phyloP scores from a whole-genome alignment of 2,888 invertebrate species.

The Heliconius cydno region DNA sequence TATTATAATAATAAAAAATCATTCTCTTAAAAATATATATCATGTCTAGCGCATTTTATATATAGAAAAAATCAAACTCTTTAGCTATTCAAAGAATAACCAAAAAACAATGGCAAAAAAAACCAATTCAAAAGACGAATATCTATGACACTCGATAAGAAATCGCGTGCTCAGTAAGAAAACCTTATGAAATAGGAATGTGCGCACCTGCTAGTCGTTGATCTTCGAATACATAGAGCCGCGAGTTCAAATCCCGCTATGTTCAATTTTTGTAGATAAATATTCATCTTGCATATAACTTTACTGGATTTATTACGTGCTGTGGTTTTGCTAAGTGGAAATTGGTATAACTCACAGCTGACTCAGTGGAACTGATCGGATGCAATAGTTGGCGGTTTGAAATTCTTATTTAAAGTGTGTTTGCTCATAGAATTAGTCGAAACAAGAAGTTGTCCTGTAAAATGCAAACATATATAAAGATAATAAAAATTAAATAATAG shows the following conservation, averaged over 20 bases:
- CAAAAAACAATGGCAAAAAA: not conserved
- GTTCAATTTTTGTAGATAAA: too few relatives aligned
- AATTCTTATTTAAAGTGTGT: too few relatives aligned
- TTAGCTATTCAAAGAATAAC: not conserved
- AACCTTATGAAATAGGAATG: conserved; percentile 57
- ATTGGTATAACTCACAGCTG: not conserved
- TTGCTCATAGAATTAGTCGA: too few relatives aligned
- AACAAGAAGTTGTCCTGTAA: too few relatives aligned
- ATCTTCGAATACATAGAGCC: conserved; percentile 36
- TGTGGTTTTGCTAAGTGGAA: not conserved
- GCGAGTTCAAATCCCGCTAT: too few relatives aligned
- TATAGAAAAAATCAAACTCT: not conserved
- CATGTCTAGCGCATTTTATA: too few relatives aligned
- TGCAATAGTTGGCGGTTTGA: too few relatives aligned
- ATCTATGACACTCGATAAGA: conserved; percentile 28
- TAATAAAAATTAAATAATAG: too few relatives aligned
- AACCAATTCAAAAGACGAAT: conserved; percentile 8
- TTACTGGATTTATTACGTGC: not conserved
- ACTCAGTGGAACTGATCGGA: not conserved
- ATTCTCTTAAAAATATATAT: too few relatives aligned
- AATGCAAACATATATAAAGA: too few relatives aligned
- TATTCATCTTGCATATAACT: not conserved
- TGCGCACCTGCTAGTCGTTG: conserved; percentile 65
- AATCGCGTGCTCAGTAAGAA: conserved; percentile 39
- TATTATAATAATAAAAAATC: too few relatives aligned